phyloP scores from a whole-genome alignment of 37 sponge, comb jelly and placozoan genomes.

The Beroe forskalii region DNA sequence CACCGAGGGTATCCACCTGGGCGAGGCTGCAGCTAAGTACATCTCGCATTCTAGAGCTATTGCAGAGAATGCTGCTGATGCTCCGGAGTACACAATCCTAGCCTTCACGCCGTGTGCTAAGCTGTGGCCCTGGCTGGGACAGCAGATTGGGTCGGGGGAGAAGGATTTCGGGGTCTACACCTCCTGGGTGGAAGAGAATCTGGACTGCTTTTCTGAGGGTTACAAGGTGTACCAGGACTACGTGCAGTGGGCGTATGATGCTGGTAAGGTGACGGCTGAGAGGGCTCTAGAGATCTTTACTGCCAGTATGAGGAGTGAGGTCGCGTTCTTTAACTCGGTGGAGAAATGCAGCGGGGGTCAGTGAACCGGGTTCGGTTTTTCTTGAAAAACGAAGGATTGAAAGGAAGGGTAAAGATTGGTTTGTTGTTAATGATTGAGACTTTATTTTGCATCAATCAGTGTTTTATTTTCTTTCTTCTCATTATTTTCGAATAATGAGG shows the following conservation, averaged over 20 bases:
- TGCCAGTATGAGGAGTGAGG: neutral
- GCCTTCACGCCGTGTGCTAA: neutral
- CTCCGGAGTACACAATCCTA: neutral
- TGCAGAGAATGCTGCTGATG: neutral
- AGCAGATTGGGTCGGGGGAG: slow-evolving; percentile 10
- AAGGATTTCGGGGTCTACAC: slow-evolving; percentile 14
- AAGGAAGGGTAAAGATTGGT: too few species aligned
- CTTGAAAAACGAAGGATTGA: too few species aligned
- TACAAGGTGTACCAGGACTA: neutral
- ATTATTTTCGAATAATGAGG: too few species aligned
- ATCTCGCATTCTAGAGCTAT: neutral
- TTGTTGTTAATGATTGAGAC: too few species aligned
- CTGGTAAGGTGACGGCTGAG: neutral
- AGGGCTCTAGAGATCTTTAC: slow-evolving; percentile 18
- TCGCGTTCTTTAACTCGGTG: slow-evolving; percentile 24
- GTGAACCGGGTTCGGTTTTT: too few species aligned
- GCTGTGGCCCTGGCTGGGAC: slow-evolving; percentile 30
- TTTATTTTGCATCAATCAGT: too few species aligned
- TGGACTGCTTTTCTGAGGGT: neutral
- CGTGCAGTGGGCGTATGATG: slow-evolving; percentile 8
- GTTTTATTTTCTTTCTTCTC: too few species aligned
- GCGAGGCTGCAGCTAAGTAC: neutral
- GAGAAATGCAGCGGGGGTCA: too few species aligned
- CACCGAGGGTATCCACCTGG: neutral
- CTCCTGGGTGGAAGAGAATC: neutral